These are phyloP conservation scores for Caranx melampygus DNA, from an alignment of 2,113 vertebrate genomes.

Conservation along the genomic window DNA sequence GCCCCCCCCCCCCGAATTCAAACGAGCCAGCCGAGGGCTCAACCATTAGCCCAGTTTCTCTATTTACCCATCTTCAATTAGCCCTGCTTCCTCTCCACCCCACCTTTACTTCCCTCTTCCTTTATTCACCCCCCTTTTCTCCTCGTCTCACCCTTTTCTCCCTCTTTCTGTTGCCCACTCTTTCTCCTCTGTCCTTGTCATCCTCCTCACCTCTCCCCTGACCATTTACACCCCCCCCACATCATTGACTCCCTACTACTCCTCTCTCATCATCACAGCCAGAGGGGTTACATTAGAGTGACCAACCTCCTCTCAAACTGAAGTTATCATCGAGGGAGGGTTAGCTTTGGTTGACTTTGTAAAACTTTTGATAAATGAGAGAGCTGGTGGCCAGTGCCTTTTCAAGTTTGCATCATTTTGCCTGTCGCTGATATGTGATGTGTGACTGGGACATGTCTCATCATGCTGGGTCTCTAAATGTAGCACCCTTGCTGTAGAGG, in stretches of 20 bases:
- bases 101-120: constrained; percentile 3
- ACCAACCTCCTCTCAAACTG: constrained; percentile 32
- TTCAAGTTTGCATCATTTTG: constrained; percentile 24
- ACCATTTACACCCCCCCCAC: constrained; percentile 10
- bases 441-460: constrained; percentile 15
- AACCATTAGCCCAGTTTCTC: constrained; percentile 54
- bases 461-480: background rate
- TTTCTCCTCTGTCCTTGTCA: constrained; percentile 29
- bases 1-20: constrained; percentile 18
- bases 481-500: background rate
- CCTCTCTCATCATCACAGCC: constrained; percentile 22
- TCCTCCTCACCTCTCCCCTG: constrained; percentile 20
- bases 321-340: background rate
- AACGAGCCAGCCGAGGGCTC: constrained; percentile 44
- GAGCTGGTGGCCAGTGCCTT: constrained; percentile 15
- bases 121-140: background rate
- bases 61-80: constrained; percentile 43
- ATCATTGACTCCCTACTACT: constrained; percentile 21
- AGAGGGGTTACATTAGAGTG: constrained; percentile 39
- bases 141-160: constrained; percentile 5
- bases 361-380: constrained; percentile 66
- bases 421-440: constrained; percentile 39
- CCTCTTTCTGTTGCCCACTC: background rate
- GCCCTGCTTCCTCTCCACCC: constrained; percentile 7
- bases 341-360: constrained; percentile 60